Conservation (phyloP, 1,140 invertebrate species). For the Physella acuta region DNA sequence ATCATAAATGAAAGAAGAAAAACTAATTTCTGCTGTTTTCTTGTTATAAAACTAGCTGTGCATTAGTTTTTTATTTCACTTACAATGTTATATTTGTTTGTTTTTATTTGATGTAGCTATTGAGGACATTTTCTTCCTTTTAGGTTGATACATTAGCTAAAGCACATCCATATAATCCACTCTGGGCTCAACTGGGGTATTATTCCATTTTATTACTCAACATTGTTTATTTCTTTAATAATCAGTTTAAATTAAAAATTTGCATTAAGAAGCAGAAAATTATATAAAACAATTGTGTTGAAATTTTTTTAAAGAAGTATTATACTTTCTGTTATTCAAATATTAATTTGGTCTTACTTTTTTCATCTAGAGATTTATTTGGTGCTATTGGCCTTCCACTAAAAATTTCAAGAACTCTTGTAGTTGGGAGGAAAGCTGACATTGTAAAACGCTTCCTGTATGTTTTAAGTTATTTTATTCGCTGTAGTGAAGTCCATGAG, state of each 20-base stretch:
- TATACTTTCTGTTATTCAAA: neutral
- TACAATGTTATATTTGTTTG: no score
- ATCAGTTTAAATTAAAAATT: no score
- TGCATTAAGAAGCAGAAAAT: neutral
- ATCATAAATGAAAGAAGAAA: no score
- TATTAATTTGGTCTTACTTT: constrained; percentile 1
- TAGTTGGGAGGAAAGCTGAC: constrained; percentile 70
- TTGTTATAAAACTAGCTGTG: no score
- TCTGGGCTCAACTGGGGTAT: constrained; percentile 81
- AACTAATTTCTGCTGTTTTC: no score
- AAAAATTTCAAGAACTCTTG: constrained; percentile 75
- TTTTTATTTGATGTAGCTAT: no score
- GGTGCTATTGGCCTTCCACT: constrained; percentile 78
- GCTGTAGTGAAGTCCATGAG: constrained; percentile 71
- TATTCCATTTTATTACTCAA: no score
- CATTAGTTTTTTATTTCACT: no score
- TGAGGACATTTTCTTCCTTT: no score
- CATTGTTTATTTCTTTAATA: no score
- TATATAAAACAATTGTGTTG: neutral
- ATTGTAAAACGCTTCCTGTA: constrained; percentile 65
- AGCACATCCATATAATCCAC: constrained; percentile 69
- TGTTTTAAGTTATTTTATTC: constrained; percentile 79
- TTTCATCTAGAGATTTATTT: constrained; percentile 69
- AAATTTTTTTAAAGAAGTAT: no score
- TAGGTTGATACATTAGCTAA: constrained; percentile 60